Conservation (phyloP, 2,113 vertebrate genomes). For the human (Homo sapiens) region GRCh38 chr9:100783501-100784000, state of each 20-base stretch:
- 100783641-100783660: background rate
- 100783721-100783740: background rate
- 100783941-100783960: background rate
- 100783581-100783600: background rate
- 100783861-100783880: background rate
- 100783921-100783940: background rate
- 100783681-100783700: background rate
- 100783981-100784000: slow-evolving; percentile 8
- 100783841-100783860: background rate
- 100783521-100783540: background rate
- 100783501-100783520: background rate
- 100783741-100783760: background rate
- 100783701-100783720: background rate
- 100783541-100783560: background rate
- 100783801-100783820: background rate
- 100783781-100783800: background rate
- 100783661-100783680: background rate
- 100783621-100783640: background rate
- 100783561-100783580: background rate
- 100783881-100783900: background rate
- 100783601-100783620: background rate
- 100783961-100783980: background rate
- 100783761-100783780: background rate
- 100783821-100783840: background rate
- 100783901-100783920: background rate